These are phyloP conservation scores for Luperina nickerlii DNA, from an alignment of 2,888 invertebrate species.

Conservation along the genomic window DNA sequence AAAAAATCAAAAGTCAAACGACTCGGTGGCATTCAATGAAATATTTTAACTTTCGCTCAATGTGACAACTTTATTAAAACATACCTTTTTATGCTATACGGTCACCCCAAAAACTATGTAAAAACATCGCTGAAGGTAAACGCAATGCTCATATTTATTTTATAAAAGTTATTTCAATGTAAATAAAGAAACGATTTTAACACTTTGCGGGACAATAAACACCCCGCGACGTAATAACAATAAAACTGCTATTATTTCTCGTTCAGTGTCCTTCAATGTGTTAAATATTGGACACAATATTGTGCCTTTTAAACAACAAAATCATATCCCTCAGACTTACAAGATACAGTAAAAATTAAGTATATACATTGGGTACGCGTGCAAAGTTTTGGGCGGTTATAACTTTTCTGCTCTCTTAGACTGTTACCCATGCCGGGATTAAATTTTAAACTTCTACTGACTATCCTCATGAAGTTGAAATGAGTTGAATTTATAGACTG, in stretches of 20 bases:
- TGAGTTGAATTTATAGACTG: conserved; percentile 83
- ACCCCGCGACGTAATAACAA: too few relatives aligned
- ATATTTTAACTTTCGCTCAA: background rate
- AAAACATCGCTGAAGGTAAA: background rate
- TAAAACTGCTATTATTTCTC: too few relatives aligned
- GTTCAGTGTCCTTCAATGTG: too few relatives aligned
- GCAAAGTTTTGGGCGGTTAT: conserved; percentile 82
- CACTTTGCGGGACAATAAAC: too few relatives aligned
- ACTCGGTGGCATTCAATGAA: background rate
- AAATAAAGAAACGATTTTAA: too few relatives aligned
- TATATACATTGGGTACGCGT: conserved; percentile 66
- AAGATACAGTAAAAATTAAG: conserved; percentile 60
- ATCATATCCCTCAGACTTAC: conserved; percentile 15
- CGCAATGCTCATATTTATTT: conserved; percentile 4
- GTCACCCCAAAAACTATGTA: background rate
- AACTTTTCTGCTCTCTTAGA: conserved; percentile 87
- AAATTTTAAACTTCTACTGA: conserved; percentile 86
- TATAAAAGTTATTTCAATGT: background rate
- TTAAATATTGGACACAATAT: background rate
- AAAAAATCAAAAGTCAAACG: background rate
- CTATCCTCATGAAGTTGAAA: conserved; percentile 85
- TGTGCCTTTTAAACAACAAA: conserved; percentile 15
- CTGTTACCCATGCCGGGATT: conserved; percentile 83
- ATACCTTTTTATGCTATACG: background rate
- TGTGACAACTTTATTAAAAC: background rate